Base-by-base conservation (phyloP, 2,797 vertebrate genomes). In the Cynopterus sphinx region DNA sequence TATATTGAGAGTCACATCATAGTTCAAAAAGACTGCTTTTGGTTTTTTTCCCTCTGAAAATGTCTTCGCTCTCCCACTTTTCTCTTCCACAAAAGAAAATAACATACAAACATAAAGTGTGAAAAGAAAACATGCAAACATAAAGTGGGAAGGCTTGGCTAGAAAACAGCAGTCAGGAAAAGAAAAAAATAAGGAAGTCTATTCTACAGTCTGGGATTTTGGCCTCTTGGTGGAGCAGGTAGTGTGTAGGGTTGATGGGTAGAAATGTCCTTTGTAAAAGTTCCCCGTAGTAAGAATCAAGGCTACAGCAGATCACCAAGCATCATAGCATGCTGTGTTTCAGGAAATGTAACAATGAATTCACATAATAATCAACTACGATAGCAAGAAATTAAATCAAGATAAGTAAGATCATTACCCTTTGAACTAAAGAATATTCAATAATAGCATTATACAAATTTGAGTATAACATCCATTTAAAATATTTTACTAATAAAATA, bases 381-480 rank as follows among this genome's bases (percentile, higher is more conserved):
- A 53, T 70, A 89, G 8, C n/a, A 36, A 88, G 28, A 16, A 92
- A 57, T 61, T 73, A 89, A 88, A 74, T 74, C 10, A 95, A 93
- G 59, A 57, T 73, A 87, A 92, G 73, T 71, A 67, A 79, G 59
- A 61, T 61, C 36, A 68, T 31, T 61, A 49, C 46, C 43, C 51
- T 89, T 82, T 67, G 67, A 77, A 63, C 19, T 36, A 31, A 95
- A 78, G 68, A 82, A 82, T 70, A 68, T 73, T 59, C 43, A 74
- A 74, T 16, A 79, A 59, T 61, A 86, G 78, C 26, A 61, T 78
- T 28, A 12, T 21, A 61, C 3, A 57, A 26, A 78, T 57, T 77
- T 78, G n/a, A 79, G n/a, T 16, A 65, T 49, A 57, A n/a, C 24
- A 15, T 28, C 11, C 10, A 84, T 24, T 22, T 59, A 67, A 78